phyloP scores from a whole-genome alignment of 2,113 vertebrate species.

The Corythoichthys intestinalis region DNA sequence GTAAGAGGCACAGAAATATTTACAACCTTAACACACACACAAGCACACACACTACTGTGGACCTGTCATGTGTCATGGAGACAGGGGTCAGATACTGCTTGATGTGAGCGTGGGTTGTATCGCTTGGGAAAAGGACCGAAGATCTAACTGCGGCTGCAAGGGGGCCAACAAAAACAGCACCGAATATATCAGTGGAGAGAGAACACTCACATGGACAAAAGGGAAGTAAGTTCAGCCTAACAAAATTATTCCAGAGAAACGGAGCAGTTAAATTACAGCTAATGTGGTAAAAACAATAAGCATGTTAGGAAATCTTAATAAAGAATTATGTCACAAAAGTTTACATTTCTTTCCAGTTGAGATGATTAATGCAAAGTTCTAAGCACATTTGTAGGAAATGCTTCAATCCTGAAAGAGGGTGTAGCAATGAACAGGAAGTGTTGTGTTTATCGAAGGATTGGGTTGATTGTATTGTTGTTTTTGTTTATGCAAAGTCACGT shows the following conservation, averaged over 20 bases:
- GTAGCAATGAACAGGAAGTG: too few species aligned
- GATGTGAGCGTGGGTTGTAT: slow-evolving; percentile 84
- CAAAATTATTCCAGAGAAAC: slow-evolving; percentile 76
- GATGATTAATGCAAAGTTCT: slow-evolving; percentile 87
- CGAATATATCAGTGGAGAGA: slow-evolving; percentile 83
- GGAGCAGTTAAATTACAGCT: slow-evolving; percentile 83
- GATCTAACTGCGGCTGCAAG: slow-evolving; percentile 79
- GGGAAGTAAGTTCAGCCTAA: slow-evolving; percentile 56
- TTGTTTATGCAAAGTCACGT: too few species aligned
- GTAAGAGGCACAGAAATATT: slow-evolving; percentile 24
- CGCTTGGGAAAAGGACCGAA: slow-evolving; percentile 91
- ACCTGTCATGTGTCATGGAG: slow-evolving; percentile 79
- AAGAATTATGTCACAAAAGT: slow-evolving; percentile 68
- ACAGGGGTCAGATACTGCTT: slow-evolving; percentile 81
- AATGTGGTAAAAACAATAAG: slow-evolving; percentile 84
- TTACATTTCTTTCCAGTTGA: slow-evolving; percentile 47
- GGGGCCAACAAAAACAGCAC: slow-evolving; percentile 93
- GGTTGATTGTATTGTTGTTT: too few species aligned
- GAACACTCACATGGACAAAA: slow-evolving; percentile 53
- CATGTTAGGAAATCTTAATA: slow-evolving; percentile 79
- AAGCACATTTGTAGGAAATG: slow-evolving; percentile 68
- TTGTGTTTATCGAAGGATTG: too few species aligned
- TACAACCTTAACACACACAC: slow-evolving; percentile 25
- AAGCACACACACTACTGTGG: slow-evolving; percentile 36
- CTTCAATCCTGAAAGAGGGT: too few species aligned